Evolutionary conservation across 2,113 vertebrate genomes (phyloP).

Genomic region (Ornithorhynchus anatinus): DNA sequence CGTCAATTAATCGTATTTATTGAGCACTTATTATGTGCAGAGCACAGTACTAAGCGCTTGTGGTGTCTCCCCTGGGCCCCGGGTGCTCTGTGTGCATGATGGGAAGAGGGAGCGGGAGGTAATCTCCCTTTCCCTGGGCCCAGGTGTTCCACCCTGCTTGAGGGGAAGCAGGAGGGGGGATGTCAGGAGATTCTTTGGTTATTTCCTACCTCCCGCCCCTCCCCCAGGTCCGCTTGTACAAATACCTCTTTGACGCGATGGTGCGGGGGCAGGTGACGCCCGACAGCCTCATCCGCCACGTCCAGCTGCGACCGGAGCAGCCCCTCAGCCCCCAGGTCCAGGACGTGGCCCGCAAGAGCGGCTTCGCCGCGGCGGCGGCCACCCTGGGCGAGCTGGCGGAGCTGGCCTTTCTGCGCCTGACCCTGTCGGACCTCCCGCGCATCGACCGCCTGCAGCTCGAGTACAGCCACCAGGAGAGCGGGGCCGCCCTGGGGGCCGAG

Average conservation of each 20-base stretch:
- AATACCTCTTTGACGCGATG: constrained; percentile 77
- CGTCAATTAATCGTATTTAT: too few species aligned
- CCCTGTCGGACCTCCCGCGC: constrained; percentile 61
- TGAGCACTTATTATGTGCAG: too few species aligned
- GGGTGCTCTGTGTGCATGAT: too few species aligned
- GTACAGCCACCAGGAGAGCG: constrained; percentile 71
- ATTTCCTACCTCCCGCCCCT: not conserved
- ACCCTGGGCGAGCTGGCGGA: constrained; percentile 70
- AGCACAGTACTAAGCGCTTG: too few species aligned
- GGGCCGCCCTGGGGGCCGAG: constrained; percentile 53
- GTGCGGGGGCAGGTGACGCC: constrained; percentile 63
- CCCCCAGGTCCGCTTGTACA: constrained; percentile 71
- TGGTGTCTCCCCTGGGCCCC: too few species aligned
- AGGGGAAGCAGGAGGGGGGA: too few species aligned
- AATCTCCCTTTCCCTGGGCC: too few species aligned
- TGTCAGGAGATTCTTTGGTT: too few species aligned
- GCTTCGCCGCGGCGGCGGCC: constrained; percentile 47
- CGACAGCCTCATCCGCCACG: constrained; percentile 54
- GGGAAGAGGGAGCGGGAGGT: too few species aligned
- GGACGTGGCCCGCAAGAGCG: constrained; percentile 47
- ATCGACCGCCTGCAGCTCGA: constrained; percentile 71
- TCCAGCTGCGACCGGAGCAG: constrained; percentile 53
- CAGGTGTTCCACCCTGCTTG: too few species aligned
- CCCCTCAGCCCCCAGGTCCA: constrained; percentile 59
- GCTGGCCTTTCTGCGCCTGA: constrained; percentile 61